Evolutionary conservation across 2,797 vertebrate species (phyloP), one percentile per base, ranked within the genome.

Genomic region (Apogon hyalosoma): DNA sequence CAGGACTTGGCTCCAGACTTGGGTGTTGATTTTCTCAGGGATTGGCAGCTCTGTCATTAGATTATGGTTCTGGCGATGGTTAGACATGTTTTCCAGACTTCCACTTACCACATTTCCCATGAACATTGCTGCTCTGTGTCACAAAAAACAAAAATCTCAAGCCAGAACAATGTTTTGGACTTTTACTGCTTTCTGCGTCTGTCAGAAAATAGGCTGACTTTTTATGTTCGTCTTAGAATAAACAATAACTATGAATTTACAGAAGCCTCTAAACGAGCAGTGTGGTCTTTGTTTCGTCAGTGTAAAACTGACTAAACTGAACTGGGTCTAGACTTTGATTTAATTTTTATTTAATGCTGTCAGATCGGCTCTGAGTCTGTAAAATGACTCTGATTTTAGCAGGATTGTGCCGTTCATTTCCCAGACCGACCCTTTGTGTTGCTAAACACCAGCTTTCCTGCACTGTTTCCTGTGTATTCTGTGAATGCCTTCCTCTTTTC

Each of bases 391-490:
- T 50, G 16, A 51, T 19, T 39, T 3, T 12, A 18, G 7, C 40
- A 36, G 47, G 7, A 9, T 12, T 7, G 13, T 0, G 8, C 51
- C 28, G 1, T 33, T 46, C 11, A 24, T 21, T 60, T 58, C 41
- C n/a, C 42, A 42, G n/a, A 52, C 42, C n/a, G 63, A 50, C n/a
- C 49, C 54, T 73, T 54, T 84, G 64, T 84, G 18, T 69, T 45
- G 55, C 42, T 54, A 46, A 65, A 57, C 61, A 54, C 19, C 10
- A 42, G 36, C 48, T 58, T 61, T 80, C 74, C 64, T 73, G 43
- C 28, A 39, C 13, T 10, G 48, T 70, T 77, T 89, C 77, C 81
- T 81, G 69, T 73, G 7, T 42, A 0, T 68, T 73, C 63, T 69
- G 46, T 63, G 67, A 80, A 64, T 21, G 24, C 40, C 41, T 85